Base-by-base conservation (phyloP, 2,888 invertebrate genomes). In the Mesorhabditis sp. region DNA sequence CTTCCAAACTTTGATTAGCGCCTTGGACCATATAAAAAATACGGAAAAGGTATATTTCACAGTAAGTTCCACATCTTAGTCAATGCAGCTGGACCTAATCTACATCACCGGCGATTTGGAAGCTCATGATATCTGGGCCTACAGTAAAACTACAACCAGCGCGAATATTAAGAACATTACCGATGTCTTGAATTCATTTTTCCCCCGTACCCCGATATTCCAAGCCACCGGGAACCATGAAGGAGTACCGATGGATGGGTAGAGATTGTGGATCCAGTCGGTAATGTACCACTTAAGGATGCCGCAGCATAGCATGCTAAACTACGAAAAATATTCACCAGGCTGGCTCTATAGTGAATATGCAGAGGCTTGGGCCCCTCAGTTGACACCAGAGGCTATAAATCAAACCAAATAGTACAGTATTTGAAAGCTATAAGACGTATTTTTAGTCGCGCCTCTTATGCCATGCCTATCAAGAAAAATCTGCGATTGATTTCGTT, bases 61-160 rank as follows among this genome's bases (percentile, higher is more conserved):
- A 50, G 7, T n/a, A 13, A n/a, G n/a, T 13, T 13, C 2, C 1
- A n/a, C n/a, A 50, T 50, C 58, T 10, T 50, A 10, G 2, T 50
- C n/a, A 50, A 13, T 80, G 67, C 73, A 87, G 93, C 86, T 88
- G 75, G 88, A 88, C 78, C 86, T 86, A 75, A 86, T 96, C 78
- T 87, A 95, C 58, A 95, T 95, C 93, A 96, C 96, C 0, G 96
- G 96, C 4, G 96, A 96, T 87, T 88, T 96, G 74, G 95, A 95
- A 4, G 93, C 95, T 0, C 96, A 96, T 85, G 94, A 95, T 85
- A 92, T 95, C 4, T 95, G 94, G 94, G 90, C 90, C 80, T 94
- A 93, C 4, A 90, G 91, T 0, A 87, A 76, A 66, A 72, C 74
- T 13, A 66, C 76, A 67, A 79, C 79, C n/a, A 64, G 67, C 41